These are phyloP conservation scores for Bos indicus DNA, from an alignment of 2,113 vertebrate species.

Conservation along the genomic window DNA sequence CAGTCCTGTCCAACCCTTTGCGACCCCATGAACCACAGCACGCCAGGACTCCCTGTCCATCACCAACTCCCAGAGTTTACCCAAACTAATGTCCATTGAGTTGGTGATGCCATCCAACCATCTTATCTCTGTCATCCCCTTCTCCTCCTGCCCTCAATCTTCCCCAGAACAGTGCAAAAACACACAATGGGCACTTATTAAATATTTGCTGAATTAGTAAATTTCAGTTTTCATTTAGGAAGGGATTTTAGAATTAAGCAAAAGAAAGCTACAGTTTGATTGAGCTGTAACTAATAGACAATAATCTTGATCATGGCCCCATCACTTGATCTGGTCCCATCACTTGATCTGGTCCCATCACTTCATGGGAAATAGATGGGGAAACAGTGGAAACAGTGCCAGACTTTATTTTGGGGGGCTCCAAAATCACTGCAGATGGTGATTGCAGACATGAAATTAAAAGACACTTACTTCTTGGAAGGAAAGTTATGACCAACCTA, in stretches of 20 bases:
- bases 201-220: not conserved
- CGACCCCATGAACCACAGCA: accelerated
- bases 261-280: not conserved
- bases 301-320: not conserved
- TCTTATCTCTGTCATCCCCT: not conserved
- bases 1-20: not conserved
- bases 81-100: not conserved
- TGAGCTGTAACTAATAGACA: not conserved
- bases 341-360: too few relatives aligned
- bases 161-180: not conserved
- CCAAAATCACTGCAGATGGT: too few relatives aligned
- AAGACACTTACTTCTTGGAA: too few relatives aligned
- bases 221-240: not conserved
- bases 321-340: too few relatives aligned
- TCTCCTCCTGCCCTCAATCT: not conserved
- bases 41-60: not conserved
- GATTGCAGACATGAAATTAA: too few relatives aligned
- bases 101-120: not conserved
- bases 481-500: too few relatives aligned
- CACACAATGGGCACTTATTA: not conserved
- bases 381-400: too few relatives aligned
- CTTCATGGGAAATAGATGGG: too few relatives aligned
- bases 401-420: too few relatives aligned
- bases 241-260: not conserved
- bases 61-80: not conserved